Percentiles rank a stretch among this genome's conserved stretches.
Evolutionary conservation across 2,797 vertebrate genomes (phyloP).

Genomic region (Bryconaethiops microstoma): DNA sequence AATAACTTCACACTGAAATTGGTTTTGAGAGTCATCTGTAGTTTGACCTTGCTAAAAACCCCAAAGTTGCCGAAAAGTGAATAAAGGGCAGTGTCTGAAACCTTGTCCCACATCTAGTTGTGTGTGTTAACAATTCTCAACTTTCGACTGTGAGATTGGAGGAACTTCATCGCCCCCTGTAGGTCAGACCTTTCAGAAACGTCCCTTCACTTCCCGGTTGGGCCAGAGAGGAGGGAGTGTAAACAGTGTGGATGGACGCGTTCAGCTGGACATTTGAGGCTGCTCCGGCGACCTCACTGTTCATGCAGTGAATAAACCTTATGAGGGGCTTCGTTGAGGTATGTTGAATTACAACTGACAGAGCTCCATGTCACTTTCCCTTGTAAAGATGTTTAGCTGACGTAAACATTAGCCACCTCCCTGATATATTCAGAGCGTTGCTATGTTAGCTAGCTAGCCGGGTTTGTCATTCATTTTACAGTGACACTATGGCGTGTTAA

Average conservation of each 20-base stretch:
- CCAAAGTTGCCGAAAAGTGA: no score
- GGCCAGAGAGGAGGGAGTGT: slow-evolving; percentile 15
- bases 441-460: neutral
- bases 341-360: slow-evolving; percentile 27
- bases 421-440: neutral
- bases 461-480: neutral
- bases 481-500: neutral
- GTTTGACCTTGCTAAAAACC: no score
- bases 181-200: neutral
- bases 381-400: neutral
- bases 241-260: slow-evolving; percentile 28
- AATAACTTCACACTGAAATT: no score
- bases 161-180: neutral
- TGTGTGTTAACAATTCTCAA: no score
- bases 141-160: neutral
- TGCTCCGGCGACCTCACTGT: slow-evolving; percentile 20
- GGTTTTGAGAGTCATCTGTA: no score
- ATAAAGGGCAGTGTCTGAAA: no score
- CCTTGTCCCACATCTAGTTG: no score
- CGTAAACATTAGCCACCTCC: neutral
- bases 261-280: neutral
- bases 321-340: slow-evolving; percentile 66
- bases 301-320: slow-evolving; percentile 1
- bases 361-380: neutral
- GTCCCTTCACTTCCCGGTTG: slow-evolving; percentile 65